Evolutionary conservation across 2,888 invertebrate species (phyloP).

Genomic region (Lamellibrachia satsuma): DNA sequence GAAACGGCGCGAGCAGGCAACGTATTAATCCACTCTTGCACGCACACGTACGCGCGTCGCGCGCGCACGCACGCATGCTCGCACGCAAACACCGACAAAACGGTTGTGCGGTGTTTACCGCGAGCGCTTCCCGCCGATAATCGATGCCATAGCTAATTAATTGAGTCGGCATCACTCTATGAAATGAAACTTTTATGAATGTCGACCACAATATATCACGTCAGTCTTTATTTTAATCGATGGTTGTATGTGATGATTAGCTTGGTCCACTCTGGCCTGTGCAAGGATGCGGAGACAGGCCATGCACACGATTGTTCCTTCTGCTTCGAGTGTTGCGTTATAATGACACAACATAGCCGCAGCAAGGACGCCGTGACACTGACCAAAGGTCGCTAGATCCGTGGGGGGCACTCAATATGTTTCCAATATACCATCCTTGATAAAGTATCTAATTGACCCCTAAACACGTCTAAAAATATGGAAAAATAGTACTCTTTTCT

Average conservation of each 20-base stretch:
- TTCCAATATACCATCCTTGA: too few relatives aligned
- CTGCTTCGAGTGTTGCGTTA: not conserved
- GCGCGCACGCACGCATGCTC: not conserved
- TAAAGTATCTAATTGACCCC: too few relatives aligned
- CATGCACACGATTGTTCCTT: not conserved
- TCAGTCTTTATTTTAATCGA: slow-evolving; percentile 4
- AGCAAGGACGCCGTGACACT: not conserved
- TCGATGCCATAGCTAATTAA: not conserved
- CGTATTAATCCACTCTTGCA: not conserved
- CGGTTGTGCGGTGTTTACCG: not conserved
- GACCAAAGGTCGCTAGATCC: not conserved
- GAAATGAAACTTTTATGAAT: slow-evolving; percentile 4
- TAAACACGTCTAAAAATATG: too few relatives aligned
- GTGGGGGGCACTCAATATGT: not conserved
- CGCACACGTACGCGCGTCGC: not conserved
- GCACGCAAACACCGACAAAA: not conserved
- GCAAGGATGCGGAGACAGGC: not conserved
- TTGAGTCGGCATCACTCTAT: not conserved
- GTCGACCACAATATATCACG: slow-evolving; percentile 5
- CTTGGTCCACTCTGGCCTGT: not conserved
- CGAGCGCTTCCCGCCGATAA: not conserved
- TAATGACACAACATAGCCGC: slow-evolving; percentile 1
- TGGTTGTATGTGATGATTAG: not conserved
- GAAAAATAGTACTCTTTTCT: too few relatives aligned
- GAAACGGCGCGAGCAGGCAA: not conserved